phyloP scores from a whole-genome alignment of 1,140 invertebrate genomes.

The Trichomalopsis sarcophagae region DNA sequence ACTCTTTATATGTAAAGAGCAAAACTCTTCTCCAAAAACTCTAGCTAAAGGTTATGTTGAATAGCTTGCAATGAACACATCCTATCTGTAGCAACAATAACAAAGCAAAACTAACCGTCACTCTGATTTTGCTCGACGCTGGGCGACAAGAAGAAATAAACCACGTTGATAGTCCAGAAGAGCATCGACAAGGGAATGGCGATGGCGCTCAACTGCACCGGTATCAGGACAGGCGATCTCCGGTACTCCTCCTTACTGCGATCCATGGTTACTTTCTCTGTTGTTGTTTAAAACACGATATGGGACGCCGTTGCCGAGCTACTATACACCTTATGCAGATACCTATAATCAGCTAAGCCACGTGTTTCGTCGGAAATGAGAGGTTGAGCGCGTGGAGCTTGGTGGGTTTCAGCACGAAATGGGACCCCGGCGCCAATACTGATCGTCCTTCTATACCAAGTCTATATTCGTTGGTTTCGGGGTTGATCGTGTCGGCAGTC shows the following conservation, averaged over 20 bases:
- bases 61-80: background rate
- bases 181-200: constrained; percentile 84
- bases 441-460: no score
- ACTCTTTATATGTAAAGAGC: background rate
- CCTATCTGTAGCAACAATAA: background rate
- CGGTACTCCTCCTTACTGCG: constrained; percentile 15
- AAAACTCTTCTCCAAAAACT: background rate
- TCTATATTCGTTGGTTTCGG: no score
- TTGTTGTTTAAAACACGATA: no score
- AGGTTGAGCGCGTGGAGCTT: no score
- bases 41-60: background rate
- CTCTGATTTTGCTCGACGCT: constrained; percentile 64
- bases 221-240: constrained; percentile 71
- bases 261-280: background rate
- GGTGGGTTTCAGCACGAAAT: no score
- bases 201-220: constrained; percentile 79
- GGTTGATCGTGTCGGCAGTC: no score
- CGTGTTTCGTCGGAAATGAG: no score
- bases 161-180: constrained; percentile 83
- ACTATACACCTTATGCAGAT: no score
- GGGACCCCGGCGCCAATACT: no score
- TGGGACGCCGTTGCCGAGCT: background rate
- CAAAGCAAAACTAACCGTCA: constrained; percentile 73
- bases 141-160: constrained; percentile 78
- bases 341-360: background rate